Evolutionary conservation across 2,888 invertebrate species (phyloP).

Genomic region (Bruchidius siliquastri): DNA sequence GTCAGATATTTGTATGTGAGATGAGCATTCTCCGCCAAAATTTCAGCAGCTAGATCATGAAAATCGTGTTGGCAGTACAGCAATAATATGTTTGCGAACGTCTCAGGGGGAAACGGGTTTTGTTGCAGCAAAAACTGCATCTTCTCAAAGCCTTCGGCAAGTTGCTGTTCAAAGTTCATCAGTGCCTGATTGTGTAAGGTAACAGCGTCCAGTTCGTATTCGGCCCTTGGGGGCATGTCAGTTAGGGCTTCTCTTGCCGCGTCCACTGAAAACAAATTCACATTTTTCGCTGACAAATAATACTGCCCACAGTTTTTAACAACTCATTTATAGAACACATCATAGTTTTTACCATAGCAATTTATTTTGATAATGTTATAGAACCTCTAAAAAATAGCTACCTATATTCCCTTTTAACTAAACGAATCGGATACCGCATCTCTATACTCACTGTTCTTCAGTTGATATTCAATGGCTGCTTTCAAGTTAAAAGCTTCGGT

Average conservation of each 20-base stretch:
- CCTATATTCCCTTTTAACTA: no score
- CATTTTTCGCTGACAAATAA: no score
- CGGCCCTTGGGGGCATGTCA: constrained; percentile 89
- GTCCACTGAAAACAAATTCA: constrained; percentile 58
- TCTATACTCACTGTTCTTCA: constrained; percentile 64
- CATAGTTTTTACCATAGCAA: no score
- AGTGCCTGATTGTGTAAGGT: constrained; percentile 96
- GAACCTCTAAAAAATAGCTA: no score
- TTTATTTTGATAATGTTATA: neutral
- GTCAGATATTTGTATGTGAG: constrained; percentile 92
- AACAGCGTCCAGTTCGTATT: constrained; percentile 96
- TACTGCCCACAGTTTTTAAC: no score
- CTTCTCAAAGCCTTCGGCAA: constrained; percentile 92
- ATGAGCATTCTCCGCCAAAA: constrained; percentile 94
- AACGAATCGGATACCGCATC: no score
- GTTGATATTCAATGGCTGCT: constrained; percentile 95
- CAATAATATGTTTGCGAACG: constrained; percentile 90
- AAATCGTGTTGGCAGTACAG: constrained; percentile 97
- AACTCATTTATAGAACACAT: no score
- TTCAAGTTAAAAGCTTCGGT: constrained; percentile 98
- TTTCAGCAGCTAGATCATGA: constrained; percentile 95
- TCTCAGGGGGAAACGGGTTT: constrained; percentile 95
- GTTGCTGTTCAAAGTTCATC: constrained; percentile 74
- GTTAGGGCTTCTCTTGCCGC: constrained; percentile 81
- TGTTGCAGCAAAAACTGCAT: constrained; percentile 91